Conservation (phyloP, 1,140 invertebrate genomes). For the Drosophila aff. region DNA sequence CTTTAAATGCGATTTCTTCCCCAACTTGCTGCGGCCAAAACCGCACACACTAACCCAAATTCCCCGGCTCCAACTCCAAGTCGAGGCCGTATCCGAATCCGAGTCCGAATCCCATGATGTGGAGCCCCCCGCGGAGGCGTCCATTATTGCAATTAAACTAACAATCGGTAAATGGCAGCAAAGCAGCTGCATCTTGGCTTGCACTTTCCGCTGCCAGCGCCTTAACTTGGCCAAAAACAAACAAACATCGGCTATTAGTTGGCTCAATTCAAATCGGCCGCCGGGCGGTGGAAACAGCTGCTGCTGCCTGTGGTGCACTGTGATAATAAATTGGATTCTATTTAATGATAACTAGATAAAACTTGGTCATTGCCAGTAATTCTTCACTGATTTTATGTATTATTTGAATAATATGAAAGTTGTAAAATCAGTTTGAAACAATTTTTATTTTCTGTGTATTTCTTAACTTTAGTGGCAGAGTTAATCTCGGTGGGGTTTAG, state of each 20-base stretch:
- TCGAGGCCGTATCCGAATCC: constrained; percentile 8
- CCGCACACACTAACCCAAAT: constrained; percentile 72
- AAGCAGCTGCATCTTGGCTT: constrained; percentile 66
- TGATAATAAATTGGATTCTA: not conserved
- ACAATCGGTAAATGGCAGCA: constrained; percentile 68
- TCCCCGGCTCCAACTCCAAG: constrained; percentile 21
- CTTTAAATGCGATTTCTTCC: constrained; percentile 29
- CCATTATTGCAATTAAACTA: constrained; percentile 61
- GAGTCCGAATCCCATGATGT: constrained; percentile 23
- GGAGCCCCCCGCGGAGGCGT: constrained; percentile 26
- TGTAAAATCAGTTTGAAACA: not conserved
- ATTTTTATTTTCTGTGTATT: constrained; percentile 9
- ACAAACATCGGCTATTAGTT: constrained; percentile 73
- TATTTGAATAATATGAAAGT: not conserved
- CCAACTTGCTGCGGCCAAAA: constrained; percentile 46
- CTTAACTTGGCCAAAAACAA: constrained; percentile 66
- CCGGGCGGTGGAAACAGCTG: constrained; percentile 53
- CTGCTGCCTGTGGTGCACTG: constrained; percentile 6
- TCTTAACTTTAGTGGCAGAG: constrained; percentile 22
- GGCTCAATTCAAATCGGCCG: constrained; percentile 58
- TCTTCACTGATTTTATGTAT: not conserved
- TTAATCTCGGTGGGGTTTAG: constrained; percentile 26
- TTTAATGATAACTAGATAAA: not conserved
- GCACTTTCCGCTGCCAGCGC: constrained; percentile 63
- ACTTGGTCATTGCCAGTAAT: not conserved